Base-by-base conservation (phyloP, 2,888 invertebrate genomes). In the Hirtodrosophila trivittata region DNA sequence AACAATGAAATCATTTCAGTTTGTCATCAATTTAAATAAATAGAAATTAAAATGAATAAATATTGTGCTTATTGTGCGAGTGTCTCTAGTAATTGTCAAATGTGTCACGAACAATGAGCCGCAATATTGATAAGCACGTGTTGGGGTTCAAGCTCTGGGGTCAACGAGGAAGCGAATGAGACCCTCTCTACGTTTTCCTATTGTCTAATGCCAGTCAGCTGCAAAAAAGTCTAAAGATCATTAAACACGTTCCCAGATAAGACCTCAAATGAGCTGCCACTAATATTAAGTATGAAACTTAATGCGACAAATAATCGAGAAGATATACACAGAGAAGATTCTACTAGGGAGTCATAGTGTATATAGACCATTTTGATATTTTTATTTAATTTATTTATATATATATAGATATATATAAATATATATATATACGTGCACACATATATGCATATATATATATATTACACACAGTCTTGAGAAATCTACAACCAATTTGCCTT, bases 21-120 rank as follows among this genome's bases (percentile, higher is more conserved):
- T 62, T 64, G 71, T 80, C 86, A 86, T 86, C 81, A 83, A 86
- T 82, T 82, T 72, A 77, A 86, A 81, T 83, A 86, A 80, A 83
- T 81, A 74, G 66, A 67, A 81, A 74, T 80, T 65, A 70, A 80
- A 76, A 68, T 62, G 63, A 80, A 86, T 75, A 85, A 75, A 84
- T 81, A 69, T 66, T 75, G 58, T 25, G 56, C 50, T 56, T 52
- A 35, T 25, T 57, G 67, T 21, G 18, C 5, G 18, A 21, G 18
- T 21, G 32, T 38, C 18, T 28, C n/a, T 51, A 59, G 35, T 14
- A 43, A 55, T 77, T 65, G 55, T 57, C 68, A 70, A 75, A 75
- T 82, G 74, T 82, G 83, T 78, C 80, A 78, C 59, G 71, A 73
- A 65, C 65, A 72, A 77, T 62, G 51, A 41, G 39, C 45, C 43